A percentile compares a stretch with the other conserved stretches of the same genome.
Evolutionary conservation across 1,140 invertebrate species (phyloP).

Genomic region (Idris sp.): DNA sequence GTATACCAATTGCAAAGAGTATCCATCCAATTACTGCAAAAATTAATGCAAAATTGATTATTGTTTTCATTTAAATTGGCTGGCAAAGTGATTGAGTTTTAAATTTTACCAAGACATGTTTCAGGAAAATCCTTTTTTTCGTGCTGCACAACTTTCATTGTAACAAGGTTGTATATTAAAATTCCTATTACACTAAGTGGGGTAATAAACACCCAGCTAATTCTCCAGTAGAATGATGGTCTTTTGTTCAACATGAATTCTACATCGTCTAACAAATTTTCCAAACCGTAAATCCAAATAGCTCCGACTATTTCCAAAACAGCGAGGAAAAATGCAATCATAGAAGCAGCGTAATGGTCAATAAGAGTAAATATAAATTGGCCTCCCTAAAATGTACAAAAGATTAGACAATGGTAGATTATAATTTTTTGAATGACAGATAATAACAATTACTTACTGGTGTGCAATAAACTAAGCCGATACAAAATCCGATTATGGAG

Average conservation of each 20-base stretch:
- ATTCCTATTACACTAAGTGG: constrained; percentile 86
- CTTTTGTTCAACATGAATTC: constrained; percentile 86
- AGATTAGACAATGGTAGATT: no score
- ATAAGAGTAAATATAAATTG: constrained; percentile 72
- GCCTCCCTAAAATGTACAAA: constrained; percentile 70
- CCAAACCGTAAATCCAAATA: constrained; percentile 82
- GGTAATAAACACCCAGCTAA: constrained; percentile 89
- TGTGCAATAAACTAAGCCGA: constrained; percentile 87
- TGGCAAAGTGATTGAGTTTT: no score
- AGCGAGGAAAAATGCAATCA: constrained; percentile 72
- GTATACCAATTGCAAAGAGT: constrained; percentile 79
- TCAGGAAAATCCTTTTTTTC: constrained; percentile 19
- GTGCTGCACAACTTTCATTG: constrained; percentile 14
- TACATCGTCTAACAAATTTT: constrained; percentile 81
- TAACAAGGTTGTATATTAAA: constrained; percentile 59
- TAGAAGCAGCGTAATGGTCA: constrained; percentile 81
- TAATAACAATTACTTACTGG: constrained; percentile 86
- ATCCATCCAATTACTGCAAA: constrained; percentile 79
- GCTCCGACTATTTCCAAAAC: constrained; percentile 83
- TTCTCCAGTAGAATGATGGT: constrained; percentile 87
- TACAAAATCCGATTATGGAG: constrained; percentile 82
- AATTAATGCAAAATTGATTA: no score
- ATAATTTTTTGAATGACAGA: no score
- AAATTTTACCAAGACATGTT: constrained; percentile 25
- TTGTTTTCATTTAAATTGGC: no score